These are phyloP conservation scores for Crotalus tigris DNA, from an alignment of 2,113 vertebrate genomes.

Conservation along the genomic window DNA sequence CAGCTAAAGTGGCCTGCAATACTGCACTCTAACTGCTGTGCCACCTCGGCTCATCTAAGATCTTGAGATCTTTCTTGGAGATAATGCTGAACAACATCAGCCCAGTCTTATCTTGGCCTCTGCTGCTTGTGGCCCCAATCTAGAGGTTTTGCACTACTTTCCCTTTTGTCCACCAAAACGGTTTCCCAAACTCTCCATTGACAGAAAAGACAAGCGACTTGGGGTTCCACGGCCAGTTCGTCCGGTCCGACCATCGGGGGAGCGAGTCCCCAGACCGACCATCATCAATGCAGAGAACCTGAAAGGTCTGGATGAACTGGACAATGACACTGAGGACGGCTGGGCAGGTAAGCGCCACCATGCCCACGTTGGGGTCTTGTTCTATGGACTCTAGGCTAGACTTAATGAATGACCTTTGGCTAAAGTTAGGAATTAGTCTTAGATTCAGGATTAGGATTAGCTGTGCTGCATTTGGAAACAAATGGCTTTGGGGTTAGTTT, in stretches of 20 bases:
- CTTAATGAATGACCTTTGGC: too few species aligned
- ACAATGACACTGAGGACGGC: conserved; percentile 91
- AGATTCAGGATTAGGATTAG: neutral
- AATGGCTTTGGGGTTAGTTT: neutral
- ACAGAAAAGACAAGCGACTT: conserved; percentile 81
- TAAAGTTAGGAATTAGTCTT: too few species aligned
- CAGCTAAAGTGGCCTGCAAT: too few species aligned
- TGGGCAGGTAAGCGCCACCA: conserved; percentile 85
- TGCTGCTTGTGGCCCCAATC: neutral
- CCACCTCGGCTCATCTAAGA: neutral
- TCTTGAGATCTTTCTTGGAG: neutral
- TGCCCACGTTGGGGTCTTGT: too few species aligned
- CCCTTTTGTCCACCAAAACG: rapidly evolving
- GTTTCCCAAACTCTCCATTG: neutral
- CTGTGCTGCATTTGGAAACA: neutral
- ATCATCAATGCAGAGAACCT: conserved; percentile 96
- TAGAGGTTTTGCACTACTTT: neutral
- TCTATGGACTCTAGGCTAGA: neutral
- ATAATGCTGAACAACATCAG: neutral
- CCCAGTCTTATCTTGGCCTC: neutral
- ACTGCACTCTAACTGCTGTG: too few species aligned
- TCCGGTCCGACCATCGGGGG: conserved; percentile 79
- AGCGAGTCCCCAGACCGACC: conserved; percentile 82
- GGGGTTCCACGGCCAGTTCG: conserved; percentile 74
- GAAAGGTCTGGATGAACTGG: conserved; percentile 93